Conservation (phyloP, 2,797 vertebrate species). For the Phyllotis vaccarum region DNA sequence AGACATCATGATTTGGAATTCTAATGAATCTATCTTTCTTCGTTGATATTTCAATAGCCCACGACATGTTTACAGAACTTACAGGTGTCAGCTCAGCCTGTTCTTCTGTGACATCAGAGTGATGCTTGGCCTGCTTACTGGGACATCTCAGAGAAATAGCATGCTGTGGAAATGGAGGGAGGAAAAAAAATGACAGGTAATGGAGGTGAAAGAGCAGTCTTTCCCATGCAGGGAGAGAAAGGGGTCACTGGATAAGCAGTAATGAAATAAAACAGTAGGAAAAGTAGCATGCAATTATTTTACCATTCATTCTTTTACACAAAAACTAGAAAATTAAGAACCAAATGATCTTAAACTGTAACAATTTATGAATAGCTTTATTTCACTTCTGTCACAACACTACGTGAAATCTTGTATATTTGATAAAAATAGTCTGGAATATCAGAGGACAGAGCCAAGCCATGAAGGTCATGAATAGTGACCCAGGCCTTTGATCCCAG, state of each 20-base stretch:
- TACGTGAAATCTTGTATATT: too few relatives aligned
- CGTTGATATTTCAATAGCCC: constrained; percentile 6
- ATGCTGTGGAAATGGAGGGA: constrained; percentile 90
- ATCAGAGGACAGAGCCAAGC: too few relatives aligned
- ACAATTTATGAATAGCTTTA: constrained; percentile 34
- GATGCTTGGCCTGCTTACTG: constrained; percentile 90
- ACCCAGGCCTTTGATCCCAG: too few relatives aligned
- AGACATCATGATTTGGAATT: constrained; percentile 45
- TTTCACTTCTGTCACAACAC: neutral
- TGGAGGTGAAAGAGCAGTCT: constrained; percentile 74
- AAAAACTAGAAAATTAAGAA: constrained; percentile 63
- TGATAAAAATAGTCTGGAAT: too few relatives aligned
- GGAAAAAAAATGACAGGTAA: constrained; percentile 80
- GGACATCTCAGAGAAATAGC: constrained; percentile 89
- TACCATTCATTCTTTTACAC: constrained; percentile 30
- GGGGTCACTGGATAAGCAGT: constrained; percentile 63
- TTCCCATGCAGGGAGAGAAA: constrained; percentile 75
- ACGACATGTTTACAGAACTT: constrained; percentile 87
- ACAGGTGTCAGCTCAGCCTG: constrained; percentile 91
- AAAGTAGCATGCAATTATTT: constrained; percentile 62
- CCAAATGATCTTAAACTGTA: constrained; percentile 31
- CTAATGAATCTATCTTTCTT: constrained; percentile 38
- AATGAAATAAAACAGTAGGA: constrained; percentile 74
- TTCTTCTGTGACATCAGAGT: constrained; percentile 91
- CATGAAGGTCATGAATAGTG: too few relatives aligned